Percentiles rank a stretch among this genome's conserved stretches.
These are phyloP conservation scores for Pollenia griseotomentosa DNA, from an alignment of 2,888 invertebrate genomes.

Conservation along the genomic window DNA sequence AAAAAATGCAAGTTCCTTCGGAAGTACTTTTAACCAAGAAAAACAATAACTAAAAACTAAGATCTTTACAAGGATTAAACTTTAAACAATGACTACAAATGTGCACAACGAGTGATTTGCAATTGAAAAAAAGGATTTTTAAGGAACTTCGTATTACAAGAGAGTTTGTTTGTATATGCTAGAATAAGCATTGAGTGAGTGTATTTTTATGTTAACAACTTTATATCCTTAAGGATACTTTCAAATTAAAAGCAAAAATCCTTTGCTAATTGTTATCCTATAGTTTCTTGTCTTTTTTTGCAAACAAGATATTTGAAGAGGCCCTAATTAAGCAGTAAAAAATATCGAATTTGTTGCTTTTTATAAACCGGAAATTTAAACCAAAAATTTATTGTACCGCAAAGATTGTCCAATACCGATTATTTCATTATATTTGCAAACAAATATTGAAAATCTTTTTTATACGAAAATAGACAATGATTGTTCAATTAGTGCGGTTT, in stretches of 20 bases:
- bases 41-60: conserved; percentile 46
- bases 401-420: conserved; percentile 68
- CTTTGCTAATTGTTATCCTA: conserved; percentile 75
- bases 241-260: conserved; percentile 43
- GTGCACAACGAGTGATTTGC: neutral
- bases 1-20: conserved; percentile 36
- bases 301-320: conserved; percentile 39
- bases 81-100: conserved; percentile 40
- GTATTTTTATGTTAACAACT: conserved; percentile 60
- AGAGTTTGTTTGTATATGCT: neutral
- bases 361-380: conserved; percentile 67
- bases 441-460: conserved; percentile 31
- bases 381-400: conserved; percentile 63
- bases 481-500: conserved; percentile 76
- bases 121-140: conserved; percentile 57
- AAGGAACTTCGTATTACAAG: conserved; percentile 44
- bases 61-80: conserved; percentile 62
- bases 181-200: conserved; percentile 29
- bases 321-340: conserved; percentile 61
- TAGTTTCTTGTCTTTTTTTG: conserved; percentile 55
- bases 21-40: conserved; percentile 46
- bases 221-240: conserved; percentile 55
- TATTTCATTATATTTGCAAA: conserved; percentile 61
- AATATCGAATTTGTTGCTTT: conserved; percentile 57
- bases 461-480: conserved; percentile 22